These are phyloP conservation scores for Chrysotoxum bicinctum DNA, from an alignment of 2,888 invertebrate species.

Conservation along the genomic window DNA sequence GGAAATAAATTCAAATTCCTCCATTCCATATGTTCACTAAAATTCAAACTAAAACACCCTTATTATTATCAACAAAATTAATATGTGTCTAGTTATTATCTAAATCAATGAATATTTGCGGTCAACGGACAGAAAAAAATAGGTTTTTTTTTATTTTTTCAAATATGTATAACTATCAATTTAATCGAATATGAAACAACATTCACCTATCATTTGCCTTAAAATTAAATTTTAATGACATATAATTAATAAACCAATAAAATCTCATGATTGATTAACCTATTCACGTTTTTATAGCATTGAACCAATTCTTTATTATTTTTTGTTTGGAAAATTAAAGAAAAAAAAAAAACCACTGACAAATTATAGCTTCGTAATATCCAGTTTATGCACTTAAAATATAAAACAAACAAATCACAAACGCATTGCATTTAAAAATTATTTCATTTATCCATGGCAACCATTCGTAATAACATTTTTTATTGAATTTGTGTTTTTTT, in stretches of 20 bases:
- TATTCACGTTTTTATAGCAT: constrained; percentile 14
- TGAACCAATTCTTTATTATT: neutral
- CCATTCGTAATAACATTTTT: constrained; percentile 6
- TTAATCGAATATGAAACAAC: constrained; percentile 1
- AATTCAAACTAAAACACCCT: neutral
- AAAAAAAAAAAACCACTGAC: neutral
- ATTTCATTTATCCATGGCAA: neutral
- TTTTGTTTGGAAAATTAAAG: neutral
- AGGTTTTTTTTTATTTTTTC: neutral
- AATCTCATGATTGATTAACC: constrained; percentile 24
- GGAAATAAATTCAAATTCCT: no score
- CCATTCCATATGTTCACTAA: neutral
- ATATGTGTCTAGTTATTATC: neutral
- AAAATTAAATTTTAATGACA: neutral
- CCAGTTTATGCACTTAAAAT: constrained; percentile 1
- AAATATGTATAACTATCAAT: neutral
- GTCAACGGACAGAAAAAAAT: neutral
- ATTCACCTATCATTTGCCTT: neutral
- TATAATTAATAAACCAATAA: constrained; percentile 17
- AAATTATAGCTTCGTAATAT: constrained; percentile 2
- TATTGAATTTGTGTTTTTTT: neutral
- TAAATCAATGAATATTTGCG: neutral
- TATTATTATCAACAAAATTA: neutral
- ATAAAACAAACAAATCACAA: constrained; percentile 13
- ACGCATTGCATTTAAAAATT: constrained; percentile 7